Percentiles rank a stretch among this genome's conserved stretches.
Evolutionary conservation across 1,140 invertebrate genomes (phyloP).

Genomic region (Trichoplusia ni): DNA sequence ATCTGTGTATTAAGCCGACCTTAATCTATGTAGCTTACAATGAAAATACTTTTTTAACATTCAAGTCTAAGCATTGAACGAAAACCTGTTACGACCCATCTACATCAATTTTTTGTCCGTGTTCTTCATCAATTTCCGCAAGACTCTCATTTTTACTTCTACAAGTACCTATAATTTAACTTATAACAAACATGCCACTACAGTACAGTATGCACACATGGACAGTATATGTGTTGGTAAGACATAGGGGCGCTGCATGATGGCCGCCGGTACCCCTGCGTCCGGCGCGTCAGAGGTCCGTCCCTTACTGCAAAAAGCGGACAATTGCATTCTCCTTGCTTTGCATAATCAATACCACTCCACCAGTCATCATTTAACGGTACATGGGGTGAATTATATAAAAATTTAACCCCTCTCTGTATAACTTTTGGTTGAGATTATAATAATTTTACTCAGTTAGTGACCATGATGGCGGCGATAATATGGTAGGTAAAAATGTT

Average conservation of each 20-base stretch:
- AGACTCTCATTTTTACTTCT: no score
- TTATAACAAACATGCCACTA: background rate
- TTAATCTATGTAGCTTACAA: no score
- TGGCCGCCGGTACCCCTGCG: slow-evolving; percentile 45
- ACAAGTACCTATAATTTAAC: no score
- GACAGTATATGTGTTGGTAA: slow-evolving; percentile 21
- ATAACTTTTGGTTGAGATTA: slow-evolving; percentile 8
- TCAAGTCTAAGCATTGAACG: no score
- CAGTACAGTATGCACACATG: background rate
- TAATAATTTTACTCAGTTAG: slow-evolving; percentile 2
- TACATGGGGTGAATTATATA: slow-evolving; percentile 56
- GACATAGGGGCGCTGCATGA: slow-evolving; percentile 29
- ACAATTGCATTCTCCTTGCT: slow-evolving; percentile 66
- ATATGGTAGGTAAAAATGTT: no score
- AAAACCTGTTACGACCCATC: no score
- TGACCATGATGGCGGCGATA: background rate
- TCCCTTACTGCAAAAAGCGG: slow-evolving; percentile 64
- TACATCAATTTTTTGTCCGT: no score
- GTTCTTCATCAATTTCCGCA: no score
- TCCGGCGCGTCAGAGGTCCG: slow-evolving; percentile 43
- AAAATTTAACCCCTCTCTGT: slow-evolving; percentile 30
- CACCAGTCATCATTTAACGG: slow-evolving; percentile 49
- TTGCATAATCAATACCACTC: slow-evolving; percentile 70
- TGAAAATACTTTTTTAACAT: no score
- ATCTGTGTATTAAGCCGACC: no score